A percentile compares a stretch with the other conserved stretches of the same genome.
These are phyloP conservation scores for Zhengitettix transpicula DNA, from an alignment of 2,888 invertebrate genomes.

Conservation along the genomic window DNA sequence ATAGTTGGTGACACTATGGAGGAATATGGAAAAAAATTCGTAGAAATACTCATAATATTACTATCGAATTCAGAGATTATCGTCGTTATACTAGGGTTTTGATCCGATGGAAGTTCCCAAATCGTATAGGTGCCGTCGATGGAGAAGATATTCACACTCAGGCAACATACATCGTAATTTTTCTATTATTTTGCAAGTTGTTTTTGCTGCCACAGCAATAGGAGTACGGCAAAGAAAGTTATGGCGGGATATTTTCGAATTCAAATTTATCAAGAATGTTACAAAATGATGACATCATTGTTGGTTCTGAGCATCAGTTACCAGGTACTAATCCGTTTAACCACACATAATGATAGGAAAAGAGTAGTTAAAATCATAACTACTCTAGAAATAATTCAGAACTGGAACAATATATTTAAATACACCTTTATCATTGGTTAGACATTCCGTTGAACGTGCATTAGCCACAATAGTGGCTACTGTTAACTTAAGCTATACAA, in stretches of 20 bases:
- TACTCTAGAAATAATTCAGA: background rate
- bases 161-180: background rate
- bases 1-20: background rate
- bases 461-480: background rate
- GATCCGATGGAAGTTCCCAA: background rate
- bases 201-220: background rate
- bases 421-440: background rate
- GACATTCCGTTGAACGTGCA: background rate
- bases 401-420: background rate
- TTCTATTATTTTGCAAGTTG: background rate
- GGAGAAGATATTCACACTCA: background rate
- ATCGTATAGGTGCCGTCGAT: background rate
- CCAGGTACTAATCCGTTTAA: background rate
- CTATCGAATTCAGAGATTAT: background rate
- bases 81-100: background rate
- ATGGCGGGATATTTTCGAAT: background rate
- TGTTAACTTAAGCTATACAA: background rate
- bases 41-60: background rate
- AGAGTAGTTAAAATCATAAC: background rate
- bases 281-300: background rate
- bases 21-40: background rate
- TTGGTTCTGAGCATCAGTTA: background rate
- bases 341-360: too few relatives aligned
- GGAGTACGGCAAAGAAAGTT: background rate
- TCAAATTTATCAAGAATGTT: background rate